These are phyloP conservation scores for Leiothrix lutea DNA, from an alignment of 2,113 vertebrate genomes.

Conservation along the genomic window DNA sequence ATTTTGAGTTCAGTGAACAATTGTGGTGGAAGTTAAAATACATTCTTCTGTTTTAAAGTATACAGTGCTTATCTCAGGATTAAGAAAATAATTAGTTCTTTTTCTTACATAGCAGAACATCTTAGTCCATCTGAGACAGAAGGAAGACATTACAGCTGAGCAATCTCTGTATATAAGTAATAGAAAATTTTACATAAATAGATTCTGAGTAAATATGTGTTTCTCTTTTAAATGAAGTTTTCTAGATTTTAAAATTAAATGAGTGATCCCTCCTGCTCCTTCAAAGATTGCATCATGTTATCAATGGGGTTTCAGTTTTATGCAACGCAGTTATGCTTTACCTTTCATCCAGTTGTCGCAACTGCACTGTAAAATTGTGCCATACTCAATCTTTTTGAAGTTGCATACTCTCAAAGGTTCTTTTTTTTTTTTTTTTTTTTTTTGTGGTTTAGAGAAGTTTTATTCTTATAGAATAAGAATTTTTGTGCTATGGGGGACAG, in stretches of 20 bases:
- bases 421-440: no score
- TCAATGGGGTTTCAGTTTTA: slow-evolving; percentile 4
- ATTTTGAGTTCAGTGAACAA: not conserved
- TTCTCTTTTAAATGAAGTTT: not conserved
- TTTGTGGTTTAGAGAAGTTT: slow-evolving; percentile 29
- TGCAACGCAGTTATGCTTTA: not conserved
- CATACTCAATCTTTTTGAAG: slow-evolving; percentile 24
- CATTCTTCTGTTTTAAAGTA: not conserved
- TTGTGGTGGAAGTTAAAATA: not conserved
- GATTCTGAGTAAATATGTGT: not conserved
- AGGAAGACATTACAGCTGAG: not conserved
- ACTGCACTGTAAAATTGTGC: slow-evolving; percentile 30
- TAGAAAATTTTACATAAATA: not conserved
- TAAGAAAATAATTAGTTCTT: not conserved
- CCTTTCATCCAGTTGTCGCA: slow-evolving; percentile 14
- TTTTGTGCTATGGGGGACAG: not conserved
- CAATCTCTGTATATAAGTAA: not conserved
- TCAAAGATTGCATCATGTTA: not conserved
- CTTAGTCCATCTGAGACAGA: not conserved
- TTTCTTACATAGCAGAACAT: not conserved
- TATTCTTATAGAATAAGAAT: not conserved
- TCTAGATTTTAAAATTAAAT: not conserved
- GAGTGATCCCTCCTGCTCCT: not conserved
- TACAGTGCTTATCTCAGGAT: not conserved
- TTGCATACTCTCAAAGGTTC: not conserved